Evolutionary conservation across 2,888 invertebrate genomes (phyloP).

Genomic region (Melieria crassipennis): DNA sequence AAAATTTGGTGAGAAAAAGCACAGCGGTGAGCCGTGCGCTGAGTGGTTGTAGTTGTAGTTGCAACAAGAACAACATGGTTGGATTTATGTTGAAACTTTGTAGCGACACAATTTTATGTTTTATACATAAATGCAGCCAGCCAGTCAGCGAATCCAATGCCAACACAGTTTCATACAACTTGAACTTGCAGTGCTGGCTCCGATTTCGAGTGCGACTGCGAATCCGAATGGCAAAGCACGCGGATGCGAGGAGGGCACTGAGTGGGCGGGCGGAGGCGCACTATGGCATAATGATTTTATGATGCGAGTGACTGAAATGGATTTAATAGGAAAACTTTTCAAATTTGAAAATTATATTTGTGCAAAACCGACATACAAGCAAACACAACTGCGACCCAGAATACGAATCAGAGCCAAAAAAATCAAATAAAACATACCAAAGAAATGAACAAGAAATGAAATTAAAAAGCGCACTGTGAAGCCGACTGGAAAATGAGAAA

Average conservation of each 20-base stretch:
- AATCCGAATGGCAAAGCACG: too few relatives aligned
- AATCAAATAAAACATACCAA: constrained; percentile 1
- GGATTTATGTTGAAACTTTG: constrained; percentile 45
- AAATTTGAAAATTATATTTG: constrained; percentile 49
- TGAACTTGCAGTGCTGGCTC: too few relatives aligned
- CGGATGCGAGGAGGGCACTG: too few relatives aligned
- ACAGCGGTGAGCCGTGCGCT: not conserved
- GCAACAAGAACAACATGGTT: not conserved
- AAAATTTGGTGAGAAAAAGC: not conserved
- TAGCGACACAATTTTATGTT: constrained; percentile 45
- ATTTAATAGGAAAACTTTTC: constrained; percentile 50
- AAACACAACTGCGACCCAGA: not conserved
- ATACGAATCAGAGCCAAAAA: not conserved
- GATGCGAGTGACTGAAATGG: constrained; percentile 47
- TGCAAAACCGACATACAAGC: not conserved
- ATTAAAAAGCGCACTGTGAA: constrained; percentile 16
- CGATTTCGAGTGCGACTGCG: too few relatives aligned
- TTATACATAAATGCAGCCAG: constrained; percentile 37
- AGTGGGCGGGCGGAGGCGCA: too few relatives aligned
- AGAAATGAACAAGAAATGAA: constrained; percentile 7
- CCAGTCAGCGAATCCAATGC: too few relatives aligned
- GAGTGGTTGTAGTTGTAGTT: too few relatives aligned
- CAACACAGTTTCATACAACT: too few relatives aligned
- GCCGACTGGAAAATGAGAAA: constrained; percentile 33
- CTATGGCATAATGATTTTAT: constrained; percentile 39